These are phyloP conservation scores for Gonatopus flavifemur DNA, from an alignment of 1,140 invertebrate genomes.

Conservation along the genomic window DNA sequence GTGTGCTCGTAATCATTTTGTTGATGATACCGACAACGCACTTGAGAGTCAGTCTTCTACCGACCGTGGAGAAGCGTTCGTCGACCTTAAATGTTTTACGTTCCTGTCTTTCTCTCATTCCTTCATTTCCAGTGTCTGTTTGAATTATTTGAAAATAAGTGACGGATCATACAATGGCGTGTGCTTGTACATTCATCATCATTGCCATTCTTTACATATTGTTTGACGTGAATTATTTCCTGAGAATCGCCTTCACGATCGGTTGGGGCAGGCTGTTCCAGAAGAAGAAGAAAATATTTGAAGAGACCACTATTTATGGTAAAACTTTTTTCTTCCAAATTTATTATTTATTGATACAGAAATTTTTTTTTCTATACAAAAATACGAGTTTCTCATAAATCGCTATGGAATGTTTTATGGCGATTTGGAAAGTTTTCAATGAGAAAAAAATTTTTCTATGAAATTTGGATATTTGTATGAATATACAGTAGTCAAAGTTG, in stretches of 20 bases:
- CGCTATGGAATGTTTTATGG: too few relatives aligned
- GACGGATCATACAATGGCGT: conserved; percentile 38
- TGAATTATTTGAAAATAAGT: not conserved
- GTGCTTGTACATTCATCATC: conserved; percentile 44
- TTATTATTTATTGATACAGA: too few relatives aligned
- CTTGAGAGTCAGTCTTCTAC: conserved; percentile 12
- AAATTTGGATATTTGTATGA: too few relatives aligned
- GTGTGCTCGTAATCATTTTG: too few relatives aligned
- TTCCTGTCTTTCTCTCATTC: not conserved
- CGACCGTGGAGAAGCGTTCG: conserved; percentile 6
- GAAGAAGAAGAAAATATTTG: conserved; percentile 68
- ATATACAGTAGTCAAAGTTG: too few relatives aligned
- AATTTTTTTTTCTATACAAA: too few relatives aligned
- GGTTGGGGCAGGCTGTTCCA: conserved; percentile 66
- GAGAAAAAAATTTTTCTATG: too few relatives aligned
- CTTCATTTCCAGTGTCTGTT: too few relatives aligned
- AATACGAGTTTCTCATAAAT: too few relatives aligned
- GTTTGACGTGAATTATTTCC: conserved; percentile 78
- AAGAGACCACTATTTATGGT: conserved; percentile 72
- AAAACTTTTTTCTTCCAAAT: too few relatives aligned
- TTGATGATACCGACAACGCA: too few relatives aligned
- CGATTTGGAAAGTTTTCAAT: too few relatives aligned
- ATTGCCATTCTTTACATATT: conserved; percentile 69
- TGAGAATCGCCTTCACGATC: conserved; percentile 67
- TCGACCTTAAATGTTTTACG: not conserved